Conservation (phyloP, 2,113 vertebrate genomes). For the Brachirus orientalis region DNA sequence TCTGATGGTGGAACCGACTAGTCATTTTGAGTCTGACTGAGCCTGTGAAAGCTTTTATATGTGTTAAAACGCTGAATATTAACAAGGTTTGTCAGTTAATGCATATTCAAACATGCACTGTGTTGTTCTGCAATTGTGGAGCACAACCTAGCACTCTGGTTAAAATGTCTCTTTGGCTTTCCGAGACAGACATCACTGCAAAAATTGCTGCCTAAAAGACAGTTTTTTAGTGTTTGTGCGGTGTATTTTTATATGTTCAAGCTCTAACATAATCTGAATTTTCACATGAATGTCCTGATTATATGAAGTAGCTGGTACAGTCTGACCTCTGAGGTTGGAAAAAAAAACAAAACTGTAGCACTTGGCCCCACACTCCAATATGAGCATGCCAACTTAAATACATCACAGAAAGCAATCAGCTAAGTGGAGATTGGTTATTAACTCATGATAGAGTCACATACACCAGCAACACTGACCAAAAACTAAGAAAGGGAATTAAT, state of each 20-base stretch:
- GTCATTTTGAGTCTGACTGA: conserved; percentile 4
- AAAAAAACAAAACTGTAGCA: too few species aligned
- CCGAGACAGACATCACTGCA: too few species aligned
- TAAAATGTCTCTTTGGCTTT: too few species aligned
- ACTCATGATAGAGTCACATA: too few species aligned
- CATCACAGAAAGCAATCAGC: neutral
- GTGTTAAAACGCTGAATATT: conserved; percentile 35
- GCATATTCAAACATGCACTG: conserved; percentile 24
- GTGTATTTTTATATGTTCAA: too few species aligned
- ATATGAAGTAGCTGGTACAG: neutral
- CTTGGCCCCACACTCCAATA: neutral
- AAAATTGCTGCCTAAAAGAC: too few species aligned
- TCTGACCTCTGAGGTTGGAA: neutral
- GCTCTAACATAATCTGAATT: too few species aligned
- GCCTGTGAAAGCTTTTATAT: conserved; percentile 15
- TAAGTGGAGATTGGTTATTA: too few species aligned
- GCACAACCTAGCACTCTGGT: too few species aligned
- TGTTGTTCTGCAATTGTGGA: neutral
- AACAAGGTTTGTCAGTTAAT: conserved; percentile 12
- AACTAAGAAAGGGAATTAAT: conserved; percentile 16
- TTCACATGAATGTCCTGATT: neutral
- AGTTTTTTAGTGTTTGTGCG: too few species aligned
- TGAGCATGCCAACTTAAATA: neutral
- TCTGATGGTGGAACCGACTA: neutral
- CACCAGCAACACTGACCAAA: neutral